Evolutionary conservation across 2,888 invertebrate genomes (phyloP).

Genomic region (Amblyjoppa proteus): DNA sequence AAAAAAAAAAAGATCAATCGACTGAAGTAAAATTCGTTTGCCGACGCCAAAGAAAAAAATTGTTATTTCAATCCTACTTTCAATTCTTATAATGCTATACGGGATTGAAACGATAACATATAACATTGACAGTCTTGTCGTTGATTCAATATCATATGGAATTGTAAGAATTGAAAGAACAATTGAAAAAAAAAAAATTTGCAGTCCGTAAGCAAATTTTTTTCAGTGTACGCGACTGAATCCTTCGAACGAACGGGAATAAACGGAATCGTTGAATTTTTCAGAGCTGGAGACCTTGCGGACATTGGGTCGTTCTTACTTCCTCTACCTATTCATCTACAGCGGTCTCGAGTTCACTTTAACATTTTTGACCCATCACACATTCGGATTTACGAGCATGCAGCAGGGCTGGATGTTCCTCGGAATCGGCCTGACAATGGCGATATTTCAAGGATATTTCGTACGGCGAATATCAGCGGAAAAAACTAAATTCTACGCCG

Average conservation of each 20-base stretch:
- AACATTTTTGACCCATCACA: constrained; percentile 97
- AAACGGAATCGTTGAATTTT: constrained; percentile 73
- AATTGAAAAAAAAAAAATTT: no score
- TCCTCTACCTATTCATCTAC: constrained; percentile 96
- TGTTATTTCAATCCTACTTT: no score
- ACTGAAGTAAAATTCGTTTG: no score
- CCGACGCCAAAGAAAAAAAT: no score
- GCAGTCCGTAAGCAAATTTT: no score
- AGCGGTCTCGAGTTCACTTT: constrained; percentile 99
- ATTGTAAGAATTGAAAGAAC: no score
- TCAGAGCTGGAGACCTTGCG: constrained; percentile 89
- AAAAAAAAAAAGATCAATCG: no score
- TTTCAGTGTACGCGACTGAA: not conserved
- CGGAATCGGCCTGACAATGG: constrained; percentile 96
- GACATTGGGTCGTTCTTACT: constrained; percentile 92
- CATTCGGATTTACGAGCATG: constrained; percentile 96
- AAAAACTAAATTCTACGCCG: constrained; percentile 90
- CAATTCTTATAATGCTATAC: no score
- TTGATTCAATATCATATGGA: no score
- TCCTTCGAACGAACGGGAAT: not conserved
- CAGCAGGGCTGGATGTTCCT: constrained; percentile 99
- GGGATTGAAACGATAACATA: no score
- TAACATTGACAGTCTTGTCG: no score
- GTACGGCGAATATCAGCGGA: constrained; percentile 92
- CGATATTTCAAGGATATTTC: constrained; percentile 94